phyloP scores from a whole-genome alignment of 2,888 invertebrate genomes.

The Germaria angustata region DNA sequence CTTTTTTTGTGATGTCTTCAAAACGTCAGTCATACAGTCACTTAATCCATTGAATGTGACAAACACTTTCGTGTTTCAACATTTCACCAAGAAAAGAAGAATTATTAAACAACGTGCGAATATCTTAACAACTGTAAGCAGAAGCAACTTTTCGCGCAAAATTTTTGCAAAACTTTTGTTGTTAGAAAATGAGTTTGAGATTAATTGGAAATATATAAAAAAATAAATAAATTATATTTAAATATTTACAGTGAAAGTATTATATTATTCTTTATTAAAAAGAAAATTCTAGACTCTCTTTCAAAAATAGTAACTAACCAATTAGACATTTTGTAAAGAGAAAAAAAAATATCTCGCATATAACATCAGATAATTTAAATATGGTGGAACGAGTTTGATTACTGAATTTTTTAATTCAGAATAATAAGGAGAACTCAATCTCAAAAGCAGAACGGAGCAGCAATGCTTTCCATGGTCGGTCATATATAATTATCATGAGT shows the following conservation, averaged over 20 bases:
- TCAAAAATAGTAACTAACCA: no score
- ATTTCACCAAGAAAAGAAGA: conserved; percentile 56
- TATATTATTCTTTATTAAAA: neutral
- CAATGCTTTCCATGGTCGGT: no score
- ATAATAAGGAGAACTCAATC: no score
- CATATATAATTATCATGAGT: no score
- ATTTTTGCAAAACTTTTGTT: neutral
- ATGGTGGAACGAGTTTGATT: no score
- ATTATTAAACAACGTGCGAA: conserved; percentile 60
- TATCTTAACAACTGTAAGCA: conserved; percentile 21
- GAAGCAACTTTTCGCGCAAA: conserved; percentile 13
- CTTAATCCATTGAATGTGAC: conserved; percentile 67
- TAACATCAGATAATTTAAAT: no score
- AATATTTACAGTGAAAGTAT: conserved; percentile 38
- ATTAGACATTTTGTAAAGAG: no score
- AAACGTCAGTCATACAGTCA: conserved; percentile 70
- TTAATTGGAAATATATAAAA: neutral
- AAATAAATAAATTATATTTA: conserved; percentile 6
- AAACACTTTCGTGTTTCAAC: conserved; percentile 69
- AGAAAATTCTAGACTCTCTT: no score
- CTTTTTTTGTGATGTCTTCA: conserved; percentile 62
- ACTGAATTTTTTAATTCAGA: no score
- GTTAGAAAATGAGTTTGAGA: neutral
- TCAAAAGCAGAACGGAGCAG: no score
- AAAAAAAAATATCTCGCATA: no score